Evolutionary conservation across 2,888 invertebrate species (phyloP), one percentile per base, ranked within the genome.

Genomic region (Meiosimyza decipiens): DNA sequence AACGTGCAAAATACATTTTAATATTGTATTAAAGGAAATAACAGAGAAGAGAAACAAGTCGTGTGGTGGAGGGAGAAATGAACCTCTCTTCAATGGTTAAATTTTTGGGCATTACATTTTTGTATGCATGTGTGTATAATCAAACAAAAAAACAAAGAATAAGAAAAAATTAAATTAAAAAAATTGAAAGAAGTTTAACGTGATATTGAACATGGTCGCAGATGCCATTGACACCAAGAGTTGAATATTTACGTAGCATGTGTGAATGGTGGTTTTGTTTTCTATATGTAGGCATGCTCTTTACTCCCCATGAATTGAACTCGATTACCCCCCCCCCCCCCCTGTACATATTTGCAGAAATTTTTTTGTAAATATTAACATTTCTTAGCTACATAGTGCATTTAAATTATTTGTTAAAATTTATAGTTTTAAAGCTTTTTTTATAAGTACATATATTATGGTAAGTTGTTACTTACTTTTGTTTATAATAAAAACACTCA

Each of bases 211-310:
- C 63, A 63, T 63, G 47, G 33, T 63, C 63, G 47, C 63, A 63
- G 63, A 63, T 63, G 63, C 63, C 63, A 63, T 63, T 63, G 63
- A 63, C 63, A 63, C 63, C 63, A 63, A 63, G 63, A 63, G 62
- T 40, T 47, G 63, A 40, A 63, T 40, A 47, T 47, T 12, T 55
- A 13, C 15, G 22, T 28, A 18, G 57, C 57, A 57, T 57, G 57
- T 57, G 57, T 28, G 57, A 16, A 28, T 28, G 18, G 12, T 9
- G 57, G 22, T 22, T 57, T 57, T 57, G 12, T 28, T 57, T 9
- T 5, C 22, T 28, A 57, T 57, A 57, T 57, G 28, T 28, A 28
- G 57, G 57, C 15, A 28, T 28, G 57, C 13, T 22, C n/a, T 57
- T 11, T 28, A 57, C 18, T 16, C 40, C 0, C 40, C 9, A 40